Base-by-base conservation (phyloP, 2,797 vertebrate genomes). In the Pipistrellus nathusii region DNA sequence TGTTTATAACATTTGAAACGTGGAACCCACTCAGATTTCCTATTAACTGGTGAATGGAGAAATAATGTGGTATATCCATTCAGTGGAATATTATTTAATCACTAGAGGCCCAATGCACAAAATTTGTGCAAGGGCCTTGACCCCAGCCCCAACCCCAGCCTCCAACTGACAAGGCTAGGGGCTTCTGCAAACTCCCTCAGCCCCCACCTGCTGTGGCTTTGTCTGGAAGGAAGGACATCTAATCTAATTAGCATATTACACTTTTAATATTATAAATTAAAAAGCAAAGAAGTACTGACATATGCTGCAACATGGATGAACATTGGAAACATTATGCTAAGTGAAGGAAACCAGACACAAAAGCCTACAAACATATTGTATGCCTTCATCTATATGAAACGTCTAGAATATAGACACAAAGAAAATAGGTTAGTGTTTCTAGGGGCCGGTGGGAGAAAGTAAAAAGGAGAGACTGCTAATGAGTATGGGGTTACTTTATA, bases 381-480 rank as follows among this genome's bases (percentile, higher is more conserved):
- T 64, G 59, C 44, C 78, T 85, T 20, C 48, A 64, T 73, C 83
- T 46, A 35, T 72, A 72, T 17, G 35, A 89, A 96, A 66, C n/a
- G 17, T 44, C 13, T n/a, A 55, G 41, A 83, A 35, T 51, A 48
- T 32, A 81, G 6, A 41, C 8, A 8, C 14, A 64, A 64, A 41
- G n/a, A 41, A 85, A 48, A 23, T 72, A 68, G 51, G 59, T 94
- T 78, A 30, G 25, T 78, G 1, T 27, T 78, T 46, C 11, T 27
- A 59, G 64, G 35, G 46, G 38, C 41, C 91, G 32, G 15, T 30
- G 51, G n/a, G 27, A 87, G 20, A 20, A 15, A 73, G 21, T 53
- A 53, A 77, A 69, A 12, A 32, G 17, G 11, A 46, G 30, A 23
- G 35, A 62, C 25, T 53, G 5, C 21, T 71, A 41, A 6, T 25